Base-by-base conservation (phyloP, 2,797 vertebrate species). In the Hafferia zeledoni region DNA sequence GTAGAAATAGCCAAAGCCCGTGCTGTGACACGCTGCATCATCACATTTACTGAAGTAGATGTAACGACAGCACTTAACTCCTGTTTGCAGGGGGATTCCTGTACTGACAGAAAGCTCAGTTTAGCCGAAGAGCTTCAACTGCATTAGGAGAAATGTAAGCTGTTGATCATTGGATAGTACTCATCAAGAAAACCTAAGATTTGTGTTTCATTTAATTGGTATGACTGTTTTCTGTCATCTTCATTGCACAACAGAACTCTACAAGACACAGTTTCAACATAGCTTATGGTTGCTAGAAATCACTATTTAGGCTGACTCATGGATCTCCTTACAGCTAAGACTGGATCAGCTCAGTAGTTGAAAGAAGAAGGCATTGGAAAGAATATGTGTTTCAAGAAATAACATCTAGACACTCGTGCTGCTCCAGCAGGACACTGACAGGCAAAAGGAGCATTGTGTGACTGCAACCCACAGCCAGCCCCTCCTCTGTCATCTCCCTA, bases 121-220 rank as follows among this genome's bases (percentile, higher is more conserved):
- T 84, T 53, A 57, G 13, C 31, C 35, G 47, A 71, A 43, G 23
- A 46, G 18, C 49, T 87, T 88, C 31, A 85, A 33, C n/a, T 0
- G 0, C 35, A 33, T 41, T 44, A 44, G 35, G 10, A 82, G 71
- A 72, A 67, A 60, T 7, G 31, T 59, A 30, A 93, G 91, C 28
- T 41, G 28, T 19, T 52, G 37, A 37, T 64, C 87, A 37, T n/a
- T 71, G 56, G 23, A 67, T 83, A 83, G 16, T 25, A 25, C 6
- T 63, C 28, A 33, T 30, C 56, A 49, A 95, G 33, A 25, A 93
- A 80, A 70, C 4, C 19, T 11, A 68, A 15, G 27, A 41, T 71
- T 90, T 93, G 91, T 30, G 44, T 87, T 89, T 91, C 8, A 53
- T 94, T 82, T 69, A 83, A 49, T 75, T 74, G 47, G n/a, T 30